Evolutionary conservation across 2,888 invertebrate species (phyloP).

Genomic region (Synanthedon formicaeformis): DNA sequence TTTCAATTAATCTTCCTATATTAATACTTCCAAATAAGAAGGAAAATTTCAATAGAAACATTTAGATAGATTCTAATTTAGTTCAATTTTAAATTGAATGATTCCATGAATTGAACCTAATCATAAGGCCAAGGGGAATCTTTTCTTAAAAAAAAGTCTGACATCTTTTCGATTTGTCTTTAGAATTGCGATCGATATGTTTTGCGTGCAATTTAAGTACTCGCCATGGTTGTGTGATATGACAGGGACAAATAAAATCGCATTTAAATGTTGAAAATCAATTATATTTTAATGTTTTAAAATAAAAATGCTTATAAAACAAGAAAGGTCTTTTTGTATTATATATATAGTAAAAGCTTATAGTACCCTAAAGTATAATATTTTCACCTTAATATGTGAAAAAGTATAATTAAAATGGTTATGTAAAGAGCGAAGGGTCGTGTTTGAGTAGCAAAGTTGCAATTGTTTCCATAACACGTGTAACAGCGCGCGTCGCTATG

Average conservation of each 20-base stretch:
- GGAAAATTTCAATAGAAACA: no score
- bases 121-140: no score
- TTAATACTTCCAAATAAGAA: no score
- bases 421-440: conserved; percentile 11
- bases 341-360: background rate
- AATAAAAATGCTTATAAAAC: background rate
- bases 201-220: background rate
- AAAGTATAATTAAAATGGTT: conserved; percentile 19
- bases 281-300: background rate
- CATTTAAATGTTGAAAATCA: background rate
- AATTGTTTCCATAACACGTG: conserved; percentile 48
- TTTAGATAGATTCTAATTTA: no score
- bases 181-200: no score
- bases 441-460: conserved; percentile 33
- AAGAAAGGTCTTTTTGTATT: background rate
- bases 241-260: background rate
- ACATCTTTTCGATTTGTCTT: no score
- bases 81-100: no score
- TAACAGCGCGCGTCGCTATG: conserved; percentile 61
- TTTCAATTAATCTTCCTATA: no score
- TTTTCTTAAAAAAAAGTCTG: no score
- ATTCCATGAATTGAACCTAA: no score
- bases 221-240: background rate
- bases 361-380: conserved; percentile 5
- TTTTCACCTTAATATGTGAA: conserved; percentile 35